Evolutionary conservation across 2,888 invertebrate genomes (phyloP).

Genomic region (Plebejus anna): DNA sequence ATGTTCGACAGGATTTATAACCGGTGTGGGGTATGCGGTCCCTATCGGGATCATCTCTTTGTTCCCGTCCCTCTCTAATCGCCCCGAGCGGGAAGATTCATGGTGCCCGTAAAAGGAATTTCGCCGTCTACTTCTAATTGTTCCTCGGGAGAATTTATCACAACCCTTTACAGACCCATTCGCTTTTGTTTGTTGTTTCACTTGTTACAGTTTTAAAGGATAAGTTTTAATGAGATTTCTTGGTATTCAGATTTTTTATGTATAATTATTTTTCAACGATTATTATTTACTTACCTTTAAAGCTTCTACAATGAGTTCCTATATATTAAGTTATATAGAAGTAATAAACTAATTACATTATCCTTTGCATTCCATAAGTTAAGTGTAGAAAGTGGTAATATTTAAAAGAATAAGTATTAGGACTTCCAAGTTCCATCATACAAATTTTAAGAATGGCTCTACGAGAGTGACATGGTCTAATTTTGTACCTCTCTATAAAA

Average conservation of each 20-base stretch:
- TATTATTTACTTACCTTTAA: too few species aligned
- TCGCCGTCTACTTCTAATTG: slow-evolving; percentile 65
- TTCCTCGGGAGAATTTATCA: slow-evolving; percentile 67
- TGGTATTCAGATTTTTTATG: neutral
- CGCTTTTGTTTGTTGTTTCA: slow-evolving; percentile 34
- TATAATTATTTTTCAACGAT: neutral
- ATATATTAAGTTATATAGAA: too few species aligned
- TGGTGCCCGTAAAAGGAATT: slow-evolving; percentile 63
- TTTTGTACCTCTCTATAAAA: too few species aligned
- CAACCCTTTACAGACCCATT: slow-evolving; percentile 52
- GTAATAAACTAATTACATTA: too few species aligned
- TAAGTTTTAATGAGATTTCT: slow-evolving; percentile 8
- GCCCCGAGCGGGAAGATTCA: slow-evolving; percentile 63
- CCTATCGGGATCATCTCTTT: slow-evolving; percentile 60
- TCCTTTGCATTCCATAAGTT: neutral
- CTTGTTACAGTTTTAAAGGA: neutral
- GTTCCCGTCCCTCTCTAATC: slow-evolving; percentile 66
- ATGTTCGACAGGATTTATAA: slow-evolving; percentile 53
- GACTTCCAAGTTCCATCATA: neutral
- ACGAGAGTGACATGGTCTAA: too few species aligned
- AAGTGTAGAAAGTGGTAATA: neutral
- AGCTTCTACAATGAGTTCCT: too few species aligned
- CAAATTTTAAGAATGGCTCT: neutral
- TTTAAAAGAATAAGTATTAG: neutral
- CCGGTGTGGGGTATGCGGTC: slow-evolving; percentile 47